Evolutionary conservation across 2,888 invertebrate species (phyloP).

Genomic region (Biston betularia): DNA sequence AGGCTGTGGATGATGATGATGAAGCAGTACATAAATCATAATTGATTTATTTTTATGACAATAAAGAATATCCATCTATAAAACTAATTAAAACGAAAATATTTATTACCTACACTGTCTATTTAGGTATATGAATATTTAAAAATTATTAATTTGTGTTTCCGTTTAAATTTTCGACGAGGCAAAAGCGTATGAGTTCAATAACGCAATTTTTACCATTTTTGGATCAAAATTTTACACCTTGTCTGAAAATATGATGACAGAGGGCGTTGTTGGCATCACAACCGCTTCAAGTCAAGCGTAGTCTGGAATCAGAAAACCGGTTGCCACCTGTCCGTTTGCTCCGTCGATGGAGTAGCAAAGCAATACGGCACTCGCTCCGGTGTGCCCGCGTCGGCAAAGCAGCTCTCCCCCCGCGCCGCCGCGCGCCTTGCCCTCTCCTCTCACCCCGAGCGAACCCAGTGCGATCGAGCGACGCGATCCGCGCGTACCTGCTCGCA

Average conservation of each 20-base stretch:
- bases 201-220: background rate
- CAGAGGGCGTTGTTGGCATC: constrained; percentile 15
- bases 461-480: constrained; percentile 83
- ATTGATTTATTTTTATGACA: too few species aligned
- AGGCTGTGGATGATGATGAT: too few species aligned
- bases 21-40: too few species aligned
- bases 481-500: constrained; percentile 69
- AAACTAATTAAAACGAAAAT: too few species aligned
- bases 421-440: constrained; percentile 55
- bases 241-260: background rate
- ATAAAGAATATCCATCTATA: too few species aligned
- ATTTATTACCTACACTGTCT: too few species aligned
- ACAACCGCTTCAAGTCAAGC: constrained; percentile 40
- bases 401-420: constrained; percentile 60
- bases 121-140: too few species aligned
- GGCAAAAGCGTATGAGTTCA: background rate
- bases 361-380: constrained; percentile 37
- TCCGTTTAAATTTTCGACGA: background rate
- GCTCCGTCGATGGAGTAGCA: constrained; percentile 58
- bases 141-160: too few species aligned
- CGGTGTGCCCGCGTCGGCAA: constrained; percentile 54
- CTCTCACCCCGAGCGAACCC: constrained; percentile 65
- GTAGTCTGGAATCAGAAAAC: constrained; percentile 42
- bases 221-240: background rate
- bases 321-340: constrained; percentile 74